Evolutionary conservation across 1,140 invertebrate genomes (phyloP).

Genomic region (Eciton burchellii): DNA sequence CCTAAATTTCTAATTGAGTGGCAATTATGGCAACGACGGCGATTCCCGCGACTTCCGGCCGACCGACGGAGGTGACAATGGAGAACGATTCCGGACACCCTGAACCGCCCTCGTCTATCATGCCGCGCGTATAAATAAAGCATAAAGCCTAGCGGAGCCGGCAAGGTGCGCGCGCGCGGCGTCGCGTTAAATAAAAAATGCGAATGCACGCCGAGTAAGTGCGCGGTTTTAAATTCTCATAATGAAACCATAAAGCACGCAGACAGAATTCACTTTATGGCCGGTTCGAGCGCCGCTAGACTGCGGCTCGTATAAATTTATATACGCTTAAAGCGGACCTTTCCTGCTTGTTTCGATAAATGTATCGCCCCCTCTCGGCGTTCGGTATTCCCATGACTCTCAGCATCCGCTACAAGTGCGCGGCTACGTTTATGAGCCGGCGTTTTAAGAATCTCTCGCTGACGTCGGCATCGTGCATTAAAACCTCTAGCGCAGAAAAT

Average conservation of each 20-base stretch:
- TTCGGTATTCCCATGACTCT: slow-evolving; percentile 40
- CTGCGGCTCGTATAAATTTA: slow-evolving; percentile 51
- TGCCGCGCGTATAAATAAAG: slow-evolving; percentile 40
- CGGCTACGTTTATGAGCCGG: not conserved
- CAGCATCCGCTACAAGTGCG: not conserved
- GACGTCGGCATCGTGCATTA: not conserved
- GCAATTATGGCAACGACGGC: not conserved
- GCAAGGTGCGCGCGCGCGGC: slow-evolving; percentile 16
- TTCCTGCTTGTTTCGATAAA: slow-evolving; percentile 52
- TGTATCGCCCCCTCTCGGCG: slow-evolving; percentile 32
- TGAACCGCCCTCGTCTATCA: slow-evolving; percentile 50
- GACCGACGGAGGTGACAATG: not conserved
- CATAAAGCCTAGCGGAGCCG: slow-evolving; percentile 7
- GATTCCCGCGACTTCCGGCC: not conserved
- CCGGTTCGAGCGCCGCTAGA: slow-evolving; percentile 42
- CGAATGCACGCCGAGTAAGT: slow-evolving; percentile 50
- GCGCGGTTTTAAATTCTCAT: slow-evolving; percentile 67
- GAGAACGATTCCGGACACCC: not conserved
- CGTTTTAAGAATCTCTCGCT: slow-evolving; percentile 3
- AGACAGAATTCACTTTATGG: slow-evolving; percentile 64
- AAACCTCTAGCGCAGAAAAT: slow-evolving; percentile 19
- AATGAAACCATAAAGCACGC: slow-evolving; percentile 70
- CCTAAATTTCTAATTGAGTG: slow-evolving; percentile 43
- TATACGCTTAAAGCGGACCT: slow-evolving; percentile 54
- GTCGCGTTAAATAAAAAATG: slow-evolving; percentile 61